phyloP scores from a whole-genome alignment of 2,797 vertebrate genomes.

The Cossypha niveicapilla region DNA sequence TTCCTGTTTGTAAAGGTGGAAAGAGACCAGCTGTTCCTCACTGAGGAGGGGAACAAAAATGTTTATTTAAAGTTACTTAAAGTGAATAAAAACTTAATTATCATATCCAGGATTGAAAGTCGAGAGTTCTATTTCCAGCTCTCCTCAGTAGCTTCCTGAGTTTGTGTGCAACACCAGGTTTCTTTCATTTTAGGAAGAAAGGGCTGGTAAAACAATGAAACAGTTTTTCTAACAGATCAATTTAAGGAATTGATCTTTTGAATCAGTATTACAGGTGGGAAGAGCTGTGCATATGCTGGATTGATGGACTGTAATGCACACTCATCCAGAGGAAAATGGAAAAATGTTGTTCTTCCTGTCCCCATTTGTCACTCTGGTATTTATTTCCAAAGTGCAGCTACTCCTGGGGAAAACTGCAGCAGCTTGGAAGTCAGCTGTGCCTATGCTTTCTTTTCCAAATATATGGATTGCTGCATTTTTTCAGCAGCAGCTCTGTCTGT shows the following conservation, averaged over 20 bases:
- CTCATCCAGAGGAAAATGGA: neutral
- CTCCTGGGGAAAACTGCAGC: neutral
- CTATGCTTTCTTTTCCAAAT: neutral
- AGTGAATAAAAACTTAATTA: neutral
- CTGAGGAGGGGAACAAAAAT: neutral
- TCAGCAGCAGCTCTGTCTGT: neutral
- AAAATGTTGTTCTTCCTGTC: neutral
- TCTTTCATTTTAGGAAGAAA: neutral
- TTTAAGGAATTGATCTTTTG: neutral
- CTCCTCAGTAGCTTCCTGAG: neutral
- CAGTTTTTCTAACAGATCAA: neutral
- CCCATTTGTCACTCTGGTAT: neutral
- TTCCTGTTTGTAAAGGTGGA: neutral
- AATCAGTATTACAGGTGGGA: neutral
- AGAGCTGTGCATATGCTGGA: neutral
- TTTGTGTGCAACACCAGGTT: neutral
- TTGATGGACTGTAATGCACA: neutral
- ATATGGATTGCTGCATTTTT: neutral
- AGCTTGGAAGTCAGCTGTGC: neutral
- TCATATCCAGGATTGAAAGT: neutral
- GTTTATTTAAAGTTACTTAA: neutral
- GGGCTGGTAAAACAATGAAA: neutral
- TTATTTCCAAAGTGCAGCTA: neutral
- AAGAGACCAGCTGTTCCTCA: neutral
- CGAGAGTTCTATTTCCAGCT: slow-evolving; percentile 10